Evolutionary conservation across 2,888 invertebrate species (phyloP).

Genomic region (Empis livida): DNA sequence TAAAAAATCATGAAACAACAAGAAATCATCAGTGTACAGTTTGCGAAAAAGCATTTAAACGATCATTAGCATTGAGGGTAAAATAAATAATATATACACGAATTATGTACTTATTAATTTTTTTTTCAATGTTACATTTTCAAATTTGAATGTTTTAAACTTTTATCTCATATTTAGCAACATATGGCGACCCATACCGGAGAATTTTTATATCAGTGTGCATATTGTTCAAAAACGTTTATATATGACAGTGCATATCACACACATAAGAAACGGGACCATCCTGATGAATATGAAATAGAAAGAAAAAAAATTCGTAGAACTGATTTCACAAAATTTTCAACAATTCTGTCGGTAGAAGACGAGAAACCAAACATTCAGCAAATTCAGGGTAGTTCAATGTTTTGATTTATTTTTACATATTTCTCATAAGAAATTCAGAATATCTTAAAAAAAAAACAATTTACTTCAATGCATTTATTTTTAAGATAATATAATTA

Average conservation of each 20-base stretch:
- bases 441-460: too few species aligned
- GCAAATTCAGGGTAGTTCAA: too few species aligned
- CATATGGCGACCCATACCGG: background rate
- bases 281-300: background rate
- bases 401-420: too few species aligned
- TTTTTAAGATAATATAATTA: too few species aligned
- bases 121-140: too few species aligned
- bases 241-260: background rate
- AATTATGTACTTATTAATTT: background rate
- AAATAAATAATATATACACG: background rate
- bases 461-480: too few species aligned
- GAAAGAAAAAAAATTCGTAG: background rate
- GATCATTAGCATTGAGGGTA: background rate
- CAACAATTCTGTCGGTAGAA: too few species aligned
- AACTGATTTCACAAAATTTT: background rate
- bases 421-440: too few species aligned
- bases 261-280: background rate
- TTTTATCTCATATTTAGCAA: background rate
- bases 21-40: slow-evolving; percentile 4
- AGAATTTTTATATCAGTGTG: background rate
- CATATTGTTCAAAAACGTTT: background rate
- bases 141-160: too few species aligned
- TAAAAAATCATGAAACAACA: slow-evolving; percentile 4
- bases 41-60: slow-evolving; percentile 7
- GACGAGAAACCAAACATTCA: too few species aligned